A percentile compares a stretch with the other conserved stretches of the same genome.
Conservation (phyloP, 2,888 invertebrate species). For the Mythimna pallens region DNA sequence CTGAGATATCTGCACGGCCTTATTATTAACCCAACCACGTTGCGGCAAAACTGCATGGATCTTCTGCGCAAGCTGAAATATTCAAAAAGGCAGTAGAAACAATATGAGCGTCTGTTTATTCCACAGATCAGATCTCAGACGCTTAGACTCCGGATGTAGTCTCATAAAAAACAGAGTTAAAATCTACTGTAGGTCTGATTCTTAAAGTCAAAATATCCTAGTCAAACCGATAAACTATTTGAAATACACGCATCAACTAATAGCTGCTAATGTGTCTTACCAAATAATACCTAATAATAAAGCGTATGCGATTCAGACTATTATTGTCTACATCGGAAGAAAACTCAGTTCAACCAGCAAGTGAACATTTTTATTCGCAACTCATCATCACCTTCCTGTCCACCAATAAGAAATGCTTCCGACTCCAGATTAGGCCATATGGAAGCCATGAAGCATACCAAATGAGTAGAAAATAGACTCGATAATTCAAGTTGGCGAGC, state of each 20-base stretch:
- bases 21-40: no score
- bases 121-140: constrained; percentile 10
- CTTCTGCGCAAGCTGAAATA: constrained; percentile 1
- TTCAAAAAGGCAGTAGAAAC: neutral
- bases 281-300: neutral
- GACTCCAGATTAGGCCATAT: neutral
- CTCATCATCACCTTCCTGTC: neutral
- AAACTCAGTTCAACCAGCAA: neutral
- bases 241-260: no score
- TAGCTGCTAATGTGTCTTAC: no score
- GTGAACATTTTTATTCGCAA: neutral
- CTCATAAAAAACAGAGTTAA: neutral
- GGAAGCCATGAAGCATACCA: constrained; percentile 3
- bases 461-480: neutral
- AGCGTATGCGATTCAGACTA: neutral
- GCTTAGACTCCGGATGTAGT: neutral
- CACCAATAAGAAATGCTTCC: neutral
- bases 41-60: no score
- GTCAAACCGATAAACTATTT: neutral
- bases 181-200: neutral
- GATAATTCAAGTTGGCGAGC: neutral
- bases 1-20: no score
- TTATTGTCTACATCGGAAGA: neutral
- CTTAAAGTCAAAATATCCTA: neutral
- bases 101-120: constrained; percentile 2